phyloP scores from a whole-genome alignment of 2,888 invertebrate species.

The Mesorhabditis sp. region DNA sequence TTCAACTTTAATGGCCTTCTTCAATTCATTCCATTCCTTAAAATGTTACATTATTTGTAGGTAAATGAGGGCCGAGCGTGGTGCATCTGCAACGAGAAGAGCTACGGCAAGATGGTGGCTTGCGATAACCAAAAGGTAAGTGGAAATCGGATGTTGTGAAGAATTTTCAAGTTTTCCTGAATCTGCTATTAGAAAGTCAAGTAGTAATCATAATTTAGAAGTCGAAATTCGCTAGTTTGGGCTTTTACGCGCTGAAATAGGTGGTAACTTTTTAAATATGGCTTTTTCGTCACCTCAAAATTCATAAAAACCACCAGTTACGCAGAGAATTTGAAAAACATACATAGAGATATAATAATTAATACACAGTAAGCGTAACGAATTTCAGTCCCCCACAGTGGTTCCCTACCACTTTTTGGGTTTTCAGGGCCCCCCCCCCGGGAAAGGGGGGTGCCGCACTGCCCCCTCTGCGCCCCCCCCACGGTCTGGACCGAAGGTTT shows the following conservation, averaged over 20 bases:
- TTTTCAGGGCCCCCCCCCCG: conserved; percentile 90
- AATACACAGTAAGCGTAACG: too few relatives aligned
- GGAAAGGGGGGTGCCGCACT: conserved; percentile 99
- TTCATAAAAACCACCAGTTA: too few relatives aligned
- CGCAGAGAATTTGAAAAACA: not conserved
- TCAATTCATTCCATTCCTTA: too few relatives aligned
- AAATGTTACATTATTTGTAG: too few relatives aligned
- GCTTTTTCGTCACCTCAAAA: too few relatives aligned
- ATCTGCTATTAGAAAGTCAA: not conserved
- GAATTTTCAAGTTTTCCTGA: not conserved
- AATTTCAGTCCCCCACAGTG: conserved; percentile 86
- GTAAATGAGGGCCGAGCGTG: conserved; percentile 36
- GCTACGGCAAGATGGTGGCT: conserved; percentile 74
- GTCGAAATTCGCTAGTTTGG: too few relatives aligned
- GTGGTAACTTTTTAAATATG: too few relatives aligned
- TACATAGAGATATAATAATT: too few relatives aligned
- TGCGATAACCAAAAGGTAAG: conserved; percentile 94
- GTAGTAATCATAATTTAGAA: too few relatives aligned
- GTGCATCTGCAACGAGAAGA: conserved; percentile 52
- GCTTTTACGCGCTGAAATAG: too few relatives aligned
- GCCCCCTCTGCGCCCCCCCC: conserved; percentile 58
- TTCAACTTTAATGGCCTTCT: too few relatives aligned
- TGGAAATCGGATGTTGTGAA: conserved; percentile 34
- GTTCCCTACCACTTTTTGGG: conserved; percentile 98
- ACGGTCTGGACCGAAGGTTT: not conserved